These are phyloP conservation scores for Ophiothrix spiculata DNA, from an alignment of 35 echinoderm and acorn worm genomes.

Conservation along the genomic window DNA sequence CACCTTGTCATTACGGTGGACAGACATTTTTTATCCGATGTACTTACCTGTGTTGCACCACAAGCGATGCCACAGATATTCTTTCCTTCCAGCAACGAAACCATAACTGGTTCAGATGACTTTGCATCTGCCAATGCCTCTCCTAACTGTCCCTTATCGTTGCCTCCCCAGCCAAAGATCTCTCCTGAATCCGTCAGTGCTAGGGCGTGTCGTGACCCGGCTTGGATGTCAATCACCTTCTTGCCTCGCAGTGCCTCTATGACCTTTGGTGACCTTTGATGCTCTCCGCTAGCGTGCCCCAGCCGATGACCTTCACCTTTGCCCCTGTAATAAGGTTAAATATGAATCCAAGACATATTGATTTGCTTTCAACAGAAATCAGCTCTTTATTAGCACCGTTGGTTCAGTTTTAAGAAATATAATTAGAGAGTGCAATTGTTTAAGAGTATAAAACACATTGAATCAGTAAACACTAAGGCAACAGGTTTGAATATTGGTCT, in stretches of 20 bases:
- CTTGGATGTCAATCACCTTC: conserved; percentile 67
- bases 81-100: conserved; percentile 77
- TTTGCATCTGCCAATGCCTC: conserved; percentile 42
- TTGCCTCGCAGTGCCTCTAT: conserved; percentile 74
- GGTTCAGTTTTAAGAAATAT: too few species aligned
- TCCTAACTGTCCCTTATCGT: conserved; percentile 79
- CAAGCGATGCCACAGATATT: conserved; percentile 78
- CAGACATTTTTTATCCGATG: too few species aligned
- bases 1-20: too few species aligned
- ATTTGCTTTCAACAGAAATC: too few species aligned
- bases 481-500: too few species aligned
- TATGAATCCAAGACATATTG: too few species aligned
- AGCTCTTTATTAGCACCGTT: too few species aligned
- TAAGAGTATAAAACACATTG: too few species aligned
- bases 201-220: conserved; percentile 46
- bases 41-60: conserved; percentile 74
- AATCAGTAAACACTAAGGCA: too few species aligned
- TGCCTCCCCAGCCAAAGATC: conserved; percentile 83
- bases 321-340: conserved; percentile 77
- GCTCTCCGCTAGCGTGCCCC: conserved; percentile 87
- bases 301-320: conserved; percentile 85
- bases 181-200: conserved; percentile 72
- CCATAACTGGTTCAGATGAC: conserved; percentile 49
- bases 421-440: too few species aligned
- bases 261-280: conserved; percentile 71